Evolutionary conservation across 1,140 invertebrate genomes (phyloP).

Genomic region (Drosophila kikkawai): DNA sequence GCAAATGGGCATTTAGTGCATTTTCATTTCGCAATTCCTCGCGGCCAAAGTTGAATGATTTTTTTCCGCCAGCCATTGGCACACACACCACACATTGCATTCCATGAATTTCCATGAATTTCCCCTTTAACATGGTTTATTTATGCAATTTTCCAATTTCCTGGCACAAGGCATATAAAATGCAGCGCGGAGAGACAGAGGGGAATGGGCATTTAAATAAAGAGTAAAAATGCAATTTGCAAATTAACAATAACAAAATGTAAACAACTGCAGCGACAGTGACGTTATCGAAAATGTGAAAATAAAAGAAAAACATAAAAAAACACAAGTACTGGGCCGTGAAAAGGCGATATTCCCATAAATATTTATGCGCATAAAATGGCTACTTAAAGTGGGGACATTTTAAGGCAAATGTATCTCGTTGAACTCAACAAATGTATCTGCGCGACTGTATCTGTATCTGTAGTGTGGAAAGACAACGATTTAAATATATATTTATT

Average conservation of each 20-base stretch:
- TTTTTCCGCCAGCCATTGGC: constrained; percentile 22
- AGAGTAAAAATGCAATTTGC: constrained; percentile 72
- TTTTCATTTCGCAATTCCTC: constrained; percentile 34
- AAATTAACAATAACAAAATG: constrained; percentile 70
- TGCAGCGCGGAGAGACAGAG: not conserved
- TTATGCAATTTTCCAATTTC: constrained; percentile 61
- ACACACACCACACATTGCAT: constrained; percentile 5
- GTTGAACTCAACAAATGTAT: constrained; percentile 27
- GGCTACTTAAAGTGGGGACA: constrained; percentile 33
- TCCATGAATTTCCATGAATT: not conserved
- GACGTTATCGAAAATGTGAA: constrained; percentile 20
- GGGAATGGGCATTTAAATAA: constrained; percentile 36
- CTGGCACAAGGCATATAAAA: constrained; percentile 26
- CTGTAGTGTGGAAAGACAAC: not conserved
- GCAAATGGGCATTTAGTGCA: constrained; percentile 37
- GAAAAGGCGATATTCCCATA: constrained; percentile 24
- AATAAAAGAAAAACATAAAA: not conserved
- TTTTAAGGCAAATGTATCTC: constrained; percentile 55
- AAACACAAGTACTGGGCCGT: constrained; percentile 1
- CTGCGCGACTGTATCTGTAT: constrained; percentile 2
- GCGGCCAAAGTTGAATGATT: constrained; percentile 40
- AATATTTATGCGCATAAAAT: constrained; percentile 47
- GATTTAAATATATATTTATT: constrained; percentile 47
- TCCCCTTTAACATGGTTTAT: constrained; percentile 31
- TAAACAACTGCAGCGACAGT: constrained; percentile 48